A percentile compares a stretch with the other conserved stretches of the same genome.
These are phyloP conservation scores for Melolontha melolontha DNA, from an alignment of 2,888 invertebrate genomes.

Conservation along the genomic window DNA sequence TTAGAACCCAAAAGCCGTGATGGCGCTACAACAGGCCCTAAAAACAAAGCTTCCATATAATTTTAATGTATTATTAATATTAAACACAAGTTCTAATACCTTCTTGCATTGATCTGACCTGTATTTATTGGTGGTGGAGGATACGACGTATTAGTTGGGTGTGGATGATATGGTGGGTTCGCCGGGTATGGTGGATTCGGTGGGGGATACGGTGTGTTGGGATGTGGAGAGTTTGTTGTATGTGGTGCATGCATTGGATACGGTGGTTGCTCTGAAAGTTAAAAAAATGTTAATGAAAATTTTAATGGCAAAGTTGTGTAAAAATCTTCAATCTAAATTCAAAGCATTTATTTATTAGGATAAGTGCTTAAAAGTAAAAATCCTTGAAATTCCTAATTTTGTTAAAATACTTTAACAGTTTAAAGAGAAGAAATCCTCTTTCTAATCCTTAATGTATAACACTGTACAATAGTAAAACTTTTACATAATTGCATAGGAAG, in stretches of 20 bases:
- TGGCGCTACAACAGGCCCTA: slow-evolving; percentile 26
- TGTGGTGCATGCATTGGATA: slow-evolving; percentile 3
- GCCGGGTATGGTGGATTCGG: slow-evolving; percentile 15
- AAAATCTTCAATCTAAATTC: too few relatives aligned
- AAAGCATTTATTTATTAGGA: too few relatives aligned
- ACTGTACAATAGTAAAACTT: too few relatives aligned
- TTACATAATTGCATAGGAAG: too few relatives aligned
- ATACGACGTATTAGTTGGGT: slow-evolving; percentile 5
- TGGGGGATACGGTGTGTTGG: slow-evolving; percentile 6
- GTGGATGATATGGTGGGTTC: slow-evolving; percentile 5
- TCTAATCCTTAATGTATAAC: too few relatives aligned
- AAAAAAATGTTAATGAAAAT: too few relatives aligned
- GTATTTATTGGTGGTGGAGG: slow-evolving; percentile 20
- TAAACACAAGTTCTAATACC: background rate
- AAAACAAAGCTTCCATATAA: slow-evolving; percentile 1
- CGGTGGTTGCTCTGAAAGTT: background rate
- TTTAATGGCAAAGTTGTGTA: too few relatives aligned
- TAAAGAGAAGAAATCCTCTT: too few relatives aligned
- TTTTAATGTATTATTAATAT: background rate
- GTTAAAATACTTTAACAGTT: too few relatives aligned
- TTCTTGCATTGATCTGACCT: slow-evolving; percentile 13
- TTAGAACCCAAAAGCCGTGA: slow-evolving; percentile 21
- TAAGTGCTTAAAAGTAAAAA: too few relatives aligned
- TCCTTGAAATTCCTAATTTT: too few relatives aligned
- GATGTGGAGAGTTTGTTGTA: background rate